phyloP scores from a whole-genome alignment of 2,888 invertebrate species.

The Agrypnus murinus region DNA sequence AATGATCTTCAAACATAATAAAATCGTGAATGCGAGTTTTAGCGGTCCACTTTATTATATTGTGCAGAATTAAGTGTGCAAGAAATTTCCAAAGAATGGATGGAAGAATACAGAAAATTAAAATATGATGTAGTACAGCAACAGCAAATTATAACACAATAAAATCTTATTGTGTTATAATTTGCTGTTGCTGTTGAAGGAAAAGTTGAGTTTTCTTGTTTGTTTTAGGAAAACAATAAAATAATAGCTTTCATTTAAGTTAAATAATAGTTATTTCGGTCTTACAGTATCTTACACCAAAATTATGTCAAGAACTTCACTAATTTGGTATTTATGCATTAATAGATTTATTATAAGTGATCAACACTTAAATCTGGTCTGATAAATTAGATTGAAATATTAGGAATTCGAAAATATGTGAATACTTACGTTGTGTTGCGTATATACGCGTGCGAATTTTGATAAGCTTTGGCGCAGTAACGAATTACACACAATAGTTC shows the following conservation, averaged over 20 bases:
- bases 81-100: background rate
- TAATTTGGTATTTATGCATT: no score
- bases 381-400: no score
- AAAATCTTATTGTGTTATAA: background rate
- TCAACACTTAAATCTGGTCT: no score
- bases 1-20: background rate
- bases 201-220: background rate
- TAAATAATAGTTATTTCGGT: background rate
- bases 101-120: background rate
- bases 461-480: no score
- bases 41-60: conserved; percentile 21
- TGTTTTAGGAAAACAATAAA: conserved; percentile 4
- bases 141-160: conserved; percentile 13
- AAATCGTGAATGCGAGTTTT: conserved; percentile 2
- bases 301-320: no score
- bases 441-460: no score
- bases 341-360: no score
- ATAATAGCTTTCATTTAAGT: background rate
- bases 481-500: no score
- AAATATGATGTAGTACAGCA: background rate
- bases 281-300: no score
- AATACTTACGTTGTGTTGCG: no score
- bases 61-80: conserved; percentile 24
- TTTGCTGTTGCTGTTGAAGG: no score
- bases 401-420: no score